A percentile compares a stretch with the other conserved stretches of the same genome.
phyloP scores from a whole-genome alignment of 2,888 invertebrate genomes.

The Melipona beecheii region DNA sequence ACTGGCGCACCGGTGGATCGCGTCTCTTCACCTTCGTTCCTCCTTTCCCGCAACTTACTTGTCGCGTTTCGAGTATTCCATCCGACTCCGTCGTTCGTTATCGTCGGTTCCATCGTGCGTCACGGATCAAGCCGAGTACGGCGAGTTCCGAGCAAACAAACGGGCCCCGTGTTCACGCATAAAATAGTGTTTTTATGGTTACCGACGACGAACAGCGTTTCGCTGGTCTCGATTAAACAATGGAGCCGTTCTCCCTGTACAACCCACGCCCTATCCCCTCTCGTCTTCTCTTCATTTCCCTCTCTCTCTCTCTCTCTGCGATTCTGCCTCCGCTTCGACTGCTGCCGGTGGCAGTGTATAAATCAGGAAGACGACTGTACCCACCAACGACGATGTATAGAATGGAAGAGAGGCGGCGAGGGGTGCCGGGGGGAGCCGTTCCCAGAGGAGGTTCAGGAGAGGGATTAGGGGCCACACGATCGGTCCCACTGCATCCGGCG shows the following conservation, averaged over 20 bases:
- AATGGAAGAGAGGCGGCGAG: conserved; percentile 54
- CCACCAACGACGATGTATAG: conserved; percentile 75
- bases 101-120: conserved; percentile 52
- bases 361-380: conserved; percentile 82
- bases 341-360: conserved; percentile 82
- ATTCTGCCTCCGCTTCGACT: conserved; percentile 66
- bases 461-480: conserved; percentile 70
- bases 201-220: conserved; percentile 63
- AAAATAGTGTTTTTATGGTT: conserved; percentile 64
- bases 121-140: conserved; percentile 55
- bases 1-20: not conserved
- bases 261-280: conserved; percentile 38
- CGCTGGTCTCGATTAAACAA: conserved; percentile 80
- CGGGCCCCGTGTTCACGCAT: conserved; percentile 50
- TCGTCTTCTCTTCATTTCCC: conserved; percentile 37
- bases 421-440: conserved; percentile 15
- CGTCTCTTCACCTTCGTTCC: not conserved
- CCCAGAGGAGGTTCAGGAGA: conserved; percentile 30
- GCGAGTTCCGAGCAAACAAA: conserved; percentile 49
- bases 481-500: conserved; percentile 76
- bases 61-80: conserved; percentile 47
- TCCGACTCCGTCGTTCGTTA: conserved; percentile 39
- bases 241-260: conserved; percentile 74
- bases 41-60: conserved; percentile 26
- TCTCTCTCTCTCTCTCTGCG: conserved; percentile 32